phyloP scores from a whole-genome alignment of 2,888 invertebrate genomes.

The Tenthredo scrophulariae region DNA sequence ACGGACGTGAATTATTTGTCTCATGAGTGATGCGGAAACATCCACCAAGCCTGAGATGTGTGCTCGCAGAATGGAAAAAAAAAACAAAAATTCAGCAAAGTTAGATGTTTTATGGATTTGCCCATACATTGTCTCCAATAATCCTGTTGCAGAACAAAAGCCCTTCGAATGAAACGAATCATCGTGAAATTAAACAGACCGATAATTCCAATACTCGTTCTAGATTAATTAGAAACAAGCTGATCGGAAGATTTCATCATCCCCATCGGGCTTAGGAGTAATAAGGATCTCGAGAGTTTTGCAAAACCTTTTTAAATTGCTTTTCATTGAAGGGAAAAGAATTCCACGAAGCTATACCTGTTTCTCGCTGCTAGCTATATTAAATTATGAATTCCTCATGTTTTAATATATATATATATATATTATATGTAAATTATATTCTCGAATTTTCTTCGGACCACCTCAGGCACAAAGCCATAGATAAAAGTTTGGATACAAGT shows the following conservation, averaged over 20 bases:
- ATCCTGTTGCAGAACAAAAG: neutral
- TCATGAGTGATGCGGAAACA: too few species aligned
- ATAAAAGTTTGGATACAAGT: neutral
- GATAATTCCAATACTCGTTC: neutral
- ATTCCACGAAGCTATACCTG: neutral
- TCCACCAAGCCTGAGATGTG: too few species aligned
- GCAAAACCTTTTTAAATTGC: neutral
- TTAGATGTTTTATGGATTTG: too few species aligned
- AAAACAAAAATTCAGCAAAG: too few species aligned
- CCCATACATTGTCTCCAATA: too few species aligned
- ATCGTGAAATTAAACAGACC: neutral
- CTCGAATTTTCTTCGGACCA: neutral
- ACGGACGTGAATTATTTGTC: neutral
- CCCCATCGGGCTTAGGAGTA: neutral
- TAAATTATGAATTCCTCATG: slow-evolving; percentile 16
- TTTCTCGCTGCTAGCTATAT: neutral
- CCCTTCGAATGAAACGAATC: neutral
- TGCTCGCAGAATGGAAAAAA: too few species aligned
- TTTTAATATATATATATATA: too few species aligned
- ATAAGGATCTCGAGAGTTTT: neutral
- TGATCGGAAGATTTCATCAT: neutral
- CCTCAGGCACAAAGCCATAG: neutral
- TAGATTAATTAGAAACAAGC: neutral
- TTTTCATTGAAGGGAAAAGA: slow-evolving; percentile 1
- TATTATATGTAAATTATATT: neutral